Conservation (phyloP, 1,140 invertebrate genomes). For the Aphis gossypii region DNA sequence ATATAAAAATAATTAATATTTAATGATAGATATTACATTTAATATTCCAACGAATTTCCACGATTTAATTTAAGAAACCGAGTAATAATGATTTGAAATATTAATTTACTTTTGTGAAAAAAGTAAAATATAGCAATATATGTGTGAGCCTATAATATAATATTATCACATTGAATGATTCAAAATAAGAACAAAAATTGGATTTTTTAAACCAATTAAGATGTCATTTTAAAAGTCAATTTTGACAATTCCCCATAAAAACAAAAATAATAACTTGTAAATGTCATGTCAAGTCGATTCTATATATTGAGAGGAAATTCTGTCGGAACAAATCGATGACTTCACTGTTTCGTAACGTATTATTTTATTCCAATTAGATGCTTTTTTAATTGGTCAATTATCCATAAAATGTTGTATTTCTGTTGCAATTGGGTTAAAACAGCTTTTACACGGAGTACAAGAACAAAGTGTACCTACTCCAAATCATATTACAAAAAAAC, state of each 20-base stretch:
- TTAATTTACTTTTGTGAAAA: background rate
- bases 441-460: background rate
- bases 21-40: background rate
- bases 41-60: background rate
- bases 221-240: background rate
- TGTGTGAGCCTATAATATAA: background rate
- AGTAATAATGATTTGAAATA: background rate
- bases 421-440: background rate
- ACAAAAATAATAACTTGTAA: background rate
- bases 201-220: background rate
- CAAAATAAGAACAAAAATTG: background rate
- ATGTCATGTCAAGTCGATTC: background rate
- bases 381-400: background rate
- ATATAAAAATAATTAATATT: background rate
- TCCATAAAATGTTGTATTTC: background rate
- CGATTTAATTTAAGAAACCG: background rate
- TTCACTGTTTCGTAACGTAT: background rate
- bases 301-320: background rate
- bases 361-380: slow-evolving; percentile 12
- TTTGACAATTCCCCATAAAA: background rate
- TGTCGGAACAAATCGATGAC: background rate
- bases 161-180: background rate
- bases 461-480: background rate
- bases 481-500: background rate
- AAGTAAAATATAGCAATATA: background rate